These are phyloP conservation scores for Operophtera brumata DNA, from an alignment of 2,888 invertebrate genomes.

Conservation along the genomic window DNA sequence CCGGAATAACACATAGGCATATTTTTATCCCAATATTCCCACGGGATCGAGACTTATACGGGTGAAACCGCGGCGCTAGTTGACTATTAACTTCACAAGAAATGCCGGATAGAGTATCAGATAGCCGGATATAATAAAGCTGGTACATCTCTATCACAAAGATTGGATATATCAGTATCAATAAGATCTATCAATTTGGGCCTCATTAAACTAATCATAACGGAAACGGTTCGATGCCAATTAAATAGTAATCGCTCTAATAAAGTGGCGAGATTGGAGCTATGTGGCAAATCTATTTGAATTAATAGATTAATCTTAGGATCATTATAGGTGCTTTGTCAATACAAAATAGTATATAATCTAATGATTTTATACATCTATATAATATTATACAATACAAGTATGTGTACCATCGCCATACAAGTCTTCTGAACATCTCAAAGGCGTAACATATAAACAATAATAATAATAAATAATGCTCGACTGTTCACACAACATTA, in stretches of 20 bases:
- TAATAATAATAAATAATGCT: too few species aligned
- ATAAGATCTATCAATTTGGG: constrained; percentile 42
- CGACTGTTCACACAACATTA: too few species aligned
- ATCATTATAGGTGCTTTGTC: not conserved
- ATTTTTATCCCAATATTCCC: too few species aligned
- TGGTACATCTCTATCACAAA: not conserved
- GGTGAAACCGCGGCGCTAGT: too few species aligned
- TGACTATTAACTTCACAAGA: too few species aligned
- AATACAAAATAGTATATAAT: not conserved
- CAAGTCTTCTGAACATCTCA: too few species aligned
- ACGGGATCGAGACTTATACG: too few species aligned
- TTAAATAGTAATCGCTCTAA: constrained; percentile 30
- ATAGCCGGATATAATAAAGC: not conserved
- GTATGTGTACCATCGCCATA: too few species aligned
- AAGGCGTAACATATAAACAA: too few species aligned
- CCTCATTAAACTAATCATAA: constrained; percentile 46
- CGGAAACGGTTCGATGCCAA: constrained; percentile 36
- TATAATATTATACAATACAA: too few species aligned
- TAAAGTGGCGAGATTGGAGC: constrained; percentile 7
- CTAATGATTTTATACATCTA: not conserved
- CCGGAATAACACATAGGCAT: too few species aligned
- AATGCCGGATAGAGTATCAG: too few species aligned
- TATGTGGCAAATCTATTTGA: constrained; percentile 4
- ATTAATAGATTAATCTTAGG: not conserved
- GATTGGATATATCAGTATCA: constrained; percentile 35